Evolutionary conservation across 2,113 vertebrate genomes (phyloP), one percentile per base, ranked within the genome.

Genomic region (Entelurus aequoreus): DNA sequence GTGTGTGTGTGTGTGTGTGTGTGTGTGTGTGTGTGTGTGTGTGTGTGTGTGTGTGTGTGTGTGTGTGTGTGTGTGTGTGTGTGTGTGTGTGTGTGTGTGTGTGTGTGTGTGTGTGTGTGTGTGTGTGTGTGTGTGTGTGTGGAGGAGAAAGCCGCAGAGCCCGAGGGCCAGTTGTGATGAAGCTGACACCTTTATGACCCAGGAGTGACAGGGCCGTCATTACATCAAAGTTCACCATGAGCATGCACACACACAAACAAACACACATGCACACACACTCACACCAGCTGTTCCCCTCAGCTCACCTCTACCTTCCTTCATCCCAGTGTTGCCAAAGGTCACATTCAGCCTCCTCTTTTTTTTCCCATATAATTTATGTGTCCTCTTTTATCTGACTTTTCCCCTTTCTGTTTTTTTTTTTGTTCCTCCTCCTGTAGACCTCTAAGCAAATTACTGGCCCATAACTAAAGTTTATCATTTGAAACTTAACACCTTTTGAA

Each of bases 111-210:
- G 14, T 7, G 61, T 1, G 50, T 37, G 14, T 7, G 61, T 1
- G 50, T 37, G 14, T 7, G 61, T 1, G 50, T 37, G 14, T 57
- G 42, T 71, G 28, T 10, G 46, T 37, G 14, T 7, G 61, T 1
- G 50, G 0, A 28, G 21, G 50, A 37, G 51, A 54, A 35, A 7
- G 58, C 57, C 59, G 59, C 65, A 49, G 66, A 63, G 72, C 75
- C 77, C 0, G 28, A 62, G 73, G 71, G 67, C 68, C 80, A 38
- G 50, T 61, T 76, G 72, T 74, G 68, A 48, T 83, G 68, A 54
- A 81, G 78, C 71, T 74, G 79, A 82, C 72, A 84, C 78, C 79
- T 86, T 85, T 81, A 81, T 80, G 84, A 85, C 84, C 77, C 53
- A 64, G 58, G 76, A 83, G 78, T 80, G 78, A 84, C 84, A 67